Evolutionary conservation across 2,888 invertebrate genomes (phyloP).

Genomic region (Opisthograptis luteolata): DNA sequence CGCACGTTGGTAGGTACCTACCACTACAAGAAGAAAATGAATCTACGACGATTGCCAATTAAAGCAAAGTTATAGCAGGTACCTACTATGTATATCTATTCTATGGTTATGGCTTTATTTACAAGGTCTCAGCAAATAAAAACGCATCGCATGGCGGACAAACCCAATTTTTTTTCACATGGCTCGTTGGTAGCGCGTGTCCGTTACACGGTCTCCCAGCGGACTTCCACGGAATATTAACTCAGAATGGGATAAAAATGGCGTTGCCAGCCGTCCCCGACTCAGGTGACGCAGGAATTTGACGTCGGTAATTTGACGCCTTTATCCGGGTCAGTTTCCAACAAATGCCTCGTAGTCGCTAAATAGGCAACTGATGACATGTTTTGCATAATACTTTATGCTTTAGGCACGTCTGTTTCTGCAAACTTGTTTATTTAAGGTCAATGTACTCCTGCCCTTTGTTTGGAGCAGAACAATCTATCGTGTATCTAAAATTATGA

Average conservation of each 20-base stretch:
- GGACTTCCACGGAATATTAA: constrained; percentile 77
- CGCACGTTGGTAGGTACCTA: too few species aligned
- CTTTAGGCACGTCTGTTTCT: constrained; percentile 1
- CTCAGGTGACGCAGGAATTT: constrained; percentile 77
- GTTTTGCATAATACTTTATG: constrained; percentile 57
- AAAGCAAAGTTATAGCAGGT: too few species aligned
- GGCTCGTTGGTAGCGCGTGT: constrained; percentile 63
- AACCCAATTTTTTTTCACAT: constrained; percentile 29
- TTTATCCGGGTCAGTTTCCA: constrained; percentile 73
- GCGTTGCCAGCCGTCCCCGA: constrained; percentile 59
- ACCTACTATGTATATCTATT: too few species aligned
- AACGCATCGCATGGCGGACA: constrained; percentile 19
- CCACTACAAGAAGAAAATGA: too few species aligned
- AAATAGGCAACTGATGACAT: constrained; percentile 56
- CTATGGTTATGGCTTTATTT: not conserved
- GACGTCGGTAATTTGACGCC: constrained; percentile 77
- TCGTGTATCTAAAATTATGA: not conserved
- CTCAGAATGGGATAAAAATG: constrained; percentile 77
- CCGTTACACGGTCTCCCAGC: constrained; percentile 67
- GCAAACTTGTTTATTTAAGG: not conserved
- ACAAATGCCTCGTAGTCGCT: constrained; percentile 60
- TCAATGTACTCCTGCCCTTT: not conserved
- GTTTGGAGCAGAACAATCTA: not conserved
- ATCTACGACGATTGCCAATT: too few species aligned
- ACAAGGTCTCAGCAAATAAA: constrained; percentile 1